Percentiles rank a stretch among this genome's conserved stretches.
These are phyloP conservation scores for Lysandra coridon DNA, from an alignment of 2,888 invertebrate genomes.

Conservation along the genomic window DNA sequence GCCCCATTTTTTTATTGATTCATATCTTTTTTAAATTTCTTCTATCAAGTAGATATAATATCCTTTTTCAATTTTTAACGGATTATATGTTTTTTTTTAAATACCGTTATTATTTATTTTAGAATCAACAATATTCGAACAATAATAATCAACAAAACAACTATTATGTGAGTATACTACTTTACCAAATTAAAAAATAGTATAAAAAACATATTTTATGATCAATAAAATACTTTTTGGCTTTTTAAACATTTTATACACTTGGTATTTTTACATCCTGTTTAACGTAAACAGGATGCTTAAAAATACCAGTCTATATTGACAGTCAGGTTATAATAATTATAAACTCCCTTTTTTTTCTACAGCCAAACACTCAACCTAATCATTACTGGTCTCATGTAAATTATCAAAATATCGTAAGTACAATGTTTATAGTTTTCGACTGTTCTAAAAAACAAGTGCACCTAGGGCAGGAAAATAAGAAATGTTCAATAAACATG, in stretches of 20 bases:
- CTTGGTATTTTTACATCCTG: neutral
- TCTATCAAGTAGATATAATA: no score
- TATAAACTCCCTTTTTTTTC: neutral
- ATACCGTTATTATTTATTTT: neutral
- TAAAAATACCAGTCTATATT: neutral
- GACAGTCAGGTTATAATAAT: neutral
- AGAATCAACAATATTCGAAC: neutral
- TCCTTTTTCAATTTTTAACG: neutral
- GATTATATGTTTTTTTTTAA: neutral
- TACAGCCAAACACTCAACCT: neutral
- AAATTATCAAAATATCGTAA: constrained; percentile 1
- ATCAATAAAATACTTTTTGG: neutral
- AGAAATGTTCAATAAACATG: no score
- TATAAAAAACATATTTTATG: no score
- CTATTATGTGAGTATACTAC: neutral
- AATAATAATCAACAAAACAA: neutral
- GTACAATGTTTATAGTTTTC: neutral
- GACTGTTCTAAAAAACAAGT: neutral
- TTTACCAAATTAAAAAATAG: neutral
- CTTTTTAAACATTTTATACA: neutral
- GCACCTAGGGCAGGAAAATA: no score
- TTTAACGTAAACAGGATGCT: neutral
- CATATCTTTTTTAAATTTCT: no score
- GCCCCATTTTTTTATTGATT: no score
- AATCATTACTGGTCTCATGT: neutral